A percentile compares a stretch with the other conserved stretches of the same genome.
Conservation (phyloP, 2,113 vertebrate genomes). For the Odocoileus hemionus region DNA sequence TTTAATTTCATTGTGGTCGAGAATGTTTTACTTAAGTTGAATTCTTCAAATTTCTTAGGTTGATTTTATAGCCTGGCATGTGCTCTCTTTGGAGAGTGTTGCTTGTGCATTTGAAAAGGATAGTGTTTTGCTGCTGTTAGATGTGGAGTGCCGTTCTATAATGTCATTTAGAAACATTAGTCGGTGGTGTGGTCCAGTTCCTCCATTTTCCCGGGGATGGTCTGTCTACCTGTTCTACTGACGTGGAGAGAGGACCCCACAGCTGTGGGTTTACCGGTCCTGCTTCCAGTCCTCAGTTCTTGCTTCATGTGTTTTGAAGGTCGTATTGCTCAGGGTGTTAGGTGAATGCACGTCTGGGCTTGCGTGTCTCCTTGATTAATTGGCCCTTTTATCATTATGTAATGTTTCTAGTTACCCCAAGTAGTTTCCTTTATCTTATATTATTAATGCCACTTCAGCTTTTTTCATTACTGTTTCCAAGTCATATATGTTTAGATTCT, state of each 20-base stretch:
- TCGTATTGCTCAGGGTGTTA: not conserved
- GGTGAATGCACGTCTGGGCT: not conserved
- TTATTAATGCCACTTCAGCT: not conserved
- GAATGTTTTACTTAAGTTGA: not conserved
- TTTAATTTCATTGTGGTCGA: not conserved
- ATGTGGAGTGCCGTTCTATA: accelerated
- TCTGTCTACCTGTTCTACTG: too few species aligned
- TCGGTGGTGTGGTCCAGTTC: accelerated
- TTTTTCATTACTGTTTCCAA: not conserved
- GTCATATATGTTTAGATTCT: not conserved
- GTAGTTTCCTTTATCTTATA: not conserved
- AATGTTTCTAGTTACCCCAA: not conserved
- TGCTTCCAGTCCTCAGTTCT: not conserved
- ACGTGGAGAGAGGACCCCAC: accelerated
- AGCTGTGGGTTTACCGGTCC: not conserved
- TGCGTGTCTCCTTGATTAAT: not conserved
- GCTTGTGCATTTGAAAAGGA: accelerated
- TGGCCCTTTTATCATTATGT: not conserved
- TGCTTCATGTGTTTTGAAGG: not conserved
- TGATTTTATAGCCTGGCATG: not conserved
- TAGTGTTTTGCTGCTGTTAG: accelerated
- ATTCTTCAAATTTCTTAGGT: not conserved
- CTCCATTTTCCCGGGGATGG: accelerated
- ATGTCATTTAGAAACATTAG: accelerated
- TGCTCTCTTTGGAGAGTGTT: not conserved